Base-by-base conservation (phyloP, 1,140 invertebrate species). In the Vanessa tameamea region DNA sequence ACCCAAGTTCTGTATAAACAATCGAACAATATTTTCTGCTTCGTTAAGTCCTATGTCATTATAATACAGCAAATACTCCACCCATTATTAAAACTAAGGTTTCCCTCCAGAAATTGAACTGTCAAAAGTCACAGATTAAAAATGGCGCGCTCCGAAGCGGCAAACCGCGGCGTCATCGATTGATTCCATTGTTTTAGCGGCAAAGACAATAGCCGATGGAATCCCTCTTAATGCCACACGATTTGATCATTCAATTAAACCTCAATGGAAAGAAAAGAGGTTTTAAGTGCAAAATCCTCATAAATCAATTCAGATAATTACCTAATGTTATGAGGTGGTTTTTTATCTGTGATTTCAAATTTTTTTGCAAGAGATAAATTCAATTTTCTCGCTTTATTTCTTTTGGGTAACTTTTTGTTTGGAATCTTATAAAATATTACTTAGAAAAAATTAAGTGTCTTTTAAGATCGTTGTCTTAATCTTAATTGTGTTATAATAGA, bases 171-270 rank as follows among this genome's bases (percentile, higher is more conserved):
- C 55, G 74, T 72, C 77, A 73, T 78, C 84, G 81, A 83, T 86
- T 82, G 87, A 85, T 81, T 75, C 79, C 82, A 84, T 90, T 89
- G 86, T 90, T 84, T 84, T 76, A 81, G 77, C 64, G 71, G 23
- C 51, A 64, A 47, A 82, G 80, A 90, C 84, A 89, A 89, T 80
- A 72, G 83, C 13, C 59, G 69, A 64, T 69, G 66, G 73, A 78
- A 75, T 67, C 74, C 66, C 78, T 65, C 75, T 79, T 83, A 84
- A 80, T 78, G 80, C 78, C 79, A 78, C 80, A 81, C 55, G 55
- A 86, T 86, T 86, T 89, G 82, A 87, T 87, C 86, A 84, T 87
- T 84, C 88, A 87, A 89, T 89, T 91, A 85, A 86, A 82, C 84
- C 73, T 78, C 80, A 89, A 88, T 86, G 76, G 84, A 79, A 82